Base-by-base conservation (phyloP, 2,113 vertebrate genomes). In the Uria aalge region DNA sequence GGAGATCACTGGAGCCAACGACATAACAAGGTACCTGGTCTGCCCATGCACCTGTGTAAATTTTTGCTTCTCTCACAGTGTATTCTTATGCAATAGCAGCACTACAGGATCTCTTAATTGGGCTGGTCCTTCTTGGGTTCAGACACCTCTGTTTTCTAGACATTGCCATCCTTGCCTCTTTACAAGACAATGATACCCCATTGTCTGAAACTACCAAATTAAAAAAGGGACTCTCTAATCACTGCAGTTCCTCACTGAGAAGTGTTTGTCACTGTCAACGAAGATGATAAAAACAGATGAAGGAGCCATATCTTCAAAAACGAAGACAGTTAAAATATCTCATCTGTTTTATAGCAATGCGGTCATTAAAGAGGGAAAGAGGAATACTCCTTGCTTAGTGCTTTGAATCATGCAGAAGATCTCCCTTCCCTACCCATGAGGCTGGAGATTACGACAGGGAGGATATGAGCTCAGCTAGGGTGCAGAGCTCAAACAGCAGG, bases 341-440 rank as follows among this genome's bases (percentile, higher is more conserved):
- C 12, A 16, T 59, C 57, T 80, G 11, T 30, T 7, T 92, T 50
- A 40, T 0, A 48, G 43, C 18, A 67, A 32, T 4, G 22, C 12
- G 24, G 23, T 75, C 21, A 36, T 71, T 67, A 45, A 72, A 50
- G 45, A 87, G 22, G 22, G 18, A 85, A 80, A 63, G 29, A 48
- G 8, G 8, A 76, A 56, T 30, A 30, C 5, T 74, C 45, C 12
- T 66, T 60, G 48, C 11, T 50, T 56, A 43, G 7, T 56, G 29
- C 20, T 60, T 62, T 66, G 50, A 90, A 40, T 32, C 45, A n/a
- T 10, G 12, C 41, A 74, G 41, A 66, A 45, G 6, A 19, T 5
- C 36, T 3, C 3, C 26, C 29, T 0, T 3, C 23, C 48, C 34
- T 23, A 27, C n/a, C 19, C n/a, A 10, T 3, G n/a, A 55, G n/a